Base-by-base conservation (phyloP, 1,140 invertebrate genomes). In the Drosophila ohnishii region DNA sequence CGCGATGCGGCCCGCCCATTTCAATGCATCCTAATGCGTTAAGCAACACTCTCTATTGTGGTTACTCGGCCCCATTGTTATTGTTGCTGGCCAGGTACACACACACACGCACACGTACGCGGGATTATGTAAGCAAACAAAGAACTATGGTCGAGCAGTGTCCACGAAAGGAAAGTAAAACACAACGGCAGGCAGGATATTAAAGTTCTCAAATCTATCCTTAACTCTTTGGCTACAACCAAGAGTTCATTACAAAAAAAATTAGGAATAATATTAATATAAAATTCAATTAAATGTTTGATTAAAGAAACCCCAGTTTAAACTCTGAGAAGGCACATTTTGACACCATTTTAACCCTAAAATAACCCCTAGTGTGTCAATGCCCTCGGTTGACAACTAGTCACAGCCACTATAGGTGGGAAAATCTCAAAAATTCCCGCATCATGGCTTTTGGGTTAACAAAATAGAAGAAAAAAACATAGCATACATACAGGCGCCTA, bases 21-120 rank as follows among this genome's bases (percentile, higher is more conserved):
- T 58, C 50, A 48, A 71, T 70, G 67, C 67, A 57, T 40, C 50
- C 64, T 70, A 71, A 57, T 71, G 67, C 64, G 67, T 70, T 71
- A 69, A 70, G 67, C 48, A 71, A 70, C 56, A 47, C 42, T 70
- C 34, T 70, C 67, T 44, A 70, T 70, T 70, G 66, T 70, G 66
- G 67, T 19, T 7, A 3, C 28, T 25, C 37, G 9, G 25, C 19
- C 11, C 48, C 39, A 57, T 45, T 70, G 65, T 70, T 58, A 57
- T 70, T 69, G 48, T 28, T 50, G 34, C 14, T 9, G 42, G 8
- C 42, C 25, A 62, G 48, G 22, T 42, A 44, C 59, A 40, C 58
- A 45, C 58, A 45, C 32, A 45, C 32, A 61, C 34, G 16, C 30
- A 50, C 58, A 16, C 37, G 35, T 37, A 22, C 42, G 28, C 22